Conservation (phyloP, 2,113 vertebrate species). For the Megaptera novaeangliae region DNA sequence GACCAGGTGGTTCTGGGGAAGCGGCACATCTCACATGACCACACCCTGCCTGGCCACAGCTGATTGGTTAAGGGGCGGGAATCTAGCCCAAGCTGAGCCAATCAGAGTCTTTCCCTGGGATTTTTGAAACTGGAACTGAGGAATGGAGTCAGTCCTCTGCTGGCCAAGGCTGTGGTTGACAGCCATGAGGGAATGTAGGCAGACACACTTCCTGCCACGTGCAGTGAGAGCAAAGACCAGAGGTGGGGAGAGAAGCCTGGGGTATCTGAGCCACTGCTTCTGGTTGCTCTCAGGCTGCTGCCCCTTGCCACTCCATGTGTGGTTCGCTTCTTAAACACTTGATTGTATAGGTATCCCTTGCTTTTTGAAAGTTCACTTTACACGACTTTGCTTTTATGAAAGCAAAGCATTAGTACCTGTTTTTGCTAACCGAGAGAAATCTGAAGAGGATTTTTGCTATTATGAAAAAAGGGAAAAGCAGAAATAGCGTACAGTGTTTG, state of each 20-base stretch:
- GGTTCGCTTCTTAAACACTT: background rate
- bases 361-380: background rate
- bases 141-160: background rate
- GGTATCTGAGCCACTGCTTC: background rate
- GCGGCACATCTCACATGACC: background rate
- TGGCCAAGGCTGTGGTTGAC: background rate
- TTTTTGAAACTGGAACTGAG: background rate
- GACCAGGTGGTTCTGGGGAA: background rate
- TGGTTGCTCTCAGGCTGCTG: background rate
- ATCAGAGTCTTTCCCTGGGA: conserved; percentile 41
- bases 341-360: background rate
- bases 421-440: background rate
- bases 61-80: background rate
- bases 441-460: background rate
- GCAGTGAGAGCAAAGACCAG: background rate
- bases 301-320: background rate
- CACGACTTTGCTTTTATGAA: background rate
- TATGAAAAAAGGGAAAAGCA: background rate
- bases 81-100: background rate
- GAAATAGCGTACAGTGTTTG: background rate
- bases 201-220: background rate
- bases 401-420: background rate
- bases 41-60: background rate
- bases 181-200: background rate
- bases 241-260: background rate